Percentiles rank a stretch among this genome's conserved stretches.
Conservation (phyloP, 2,797 vertebrate genomes). For the Pterois miles region DNA sequence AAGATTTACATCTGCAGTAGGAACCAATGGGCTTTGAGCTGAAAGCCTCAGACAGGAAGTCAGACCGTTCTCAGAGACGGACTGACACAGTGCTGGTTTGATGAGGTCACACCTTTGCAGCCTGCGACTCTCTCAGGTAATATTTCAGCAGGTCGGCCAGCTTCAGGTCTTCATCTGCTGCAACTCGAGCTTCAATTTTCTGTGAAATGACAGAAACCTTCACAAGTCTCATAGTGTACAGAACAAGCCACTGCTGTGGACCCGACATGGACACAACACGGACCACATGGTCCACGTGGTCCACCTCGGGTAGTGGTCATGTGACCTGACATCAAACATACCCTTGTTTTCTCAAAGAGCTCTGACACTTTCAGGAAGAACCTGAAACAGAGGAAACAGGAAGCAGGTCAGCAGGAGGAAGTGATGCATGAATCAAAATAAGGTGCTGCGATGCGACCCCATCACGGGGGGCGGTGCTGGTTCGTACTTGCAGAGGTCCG, state of each 20-base stretch:
- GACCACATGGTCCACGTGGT: background rate
- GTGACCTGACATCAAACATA: slow-evolving; percentile 67
- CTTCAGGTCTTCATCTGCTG: slow-evolving; percentile 97
- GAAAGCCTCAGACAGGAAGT: no score
- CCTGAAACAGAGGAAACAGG: slow-evolving; percentile 74
- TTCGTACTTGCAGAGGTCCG: slow-evolving; percentile 94
- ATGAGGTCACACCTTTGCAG: slow-evolving; percentile 87
- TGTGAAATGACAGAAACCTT: slow-evolving; percentile 60
- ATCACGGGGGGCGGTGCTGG: no score
- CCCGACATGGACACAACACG: background rate
- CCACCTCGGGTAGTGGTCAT: background rate
- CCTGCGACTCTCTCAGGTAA: slow-evolving; percentile 97
- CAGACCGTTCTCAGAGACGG: no score
- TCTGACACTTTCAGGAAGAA: slow-evolving; percentile 99
- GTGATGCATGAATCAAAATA: background rate
- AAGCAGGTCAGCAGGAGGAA: background rate
- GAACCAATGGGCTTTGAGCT: no score
- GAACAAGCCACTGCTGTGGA: background rate
- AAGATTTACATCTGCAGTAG: no score
- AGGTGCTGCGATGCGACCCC: background rate
- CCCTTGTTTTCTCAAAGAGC: slow-evolving; percentile 97
- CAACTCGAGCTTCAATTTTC: slow-evolving; percentile 98
- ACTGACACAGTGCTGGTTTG: no score
- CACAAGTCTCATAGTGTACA: background rate
- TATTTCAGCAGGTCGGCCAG: slow-evolving; percentile 98